Conservation (phyloP, 2,113 vertebrate species). For the Sprattus sprattus region DNA sequence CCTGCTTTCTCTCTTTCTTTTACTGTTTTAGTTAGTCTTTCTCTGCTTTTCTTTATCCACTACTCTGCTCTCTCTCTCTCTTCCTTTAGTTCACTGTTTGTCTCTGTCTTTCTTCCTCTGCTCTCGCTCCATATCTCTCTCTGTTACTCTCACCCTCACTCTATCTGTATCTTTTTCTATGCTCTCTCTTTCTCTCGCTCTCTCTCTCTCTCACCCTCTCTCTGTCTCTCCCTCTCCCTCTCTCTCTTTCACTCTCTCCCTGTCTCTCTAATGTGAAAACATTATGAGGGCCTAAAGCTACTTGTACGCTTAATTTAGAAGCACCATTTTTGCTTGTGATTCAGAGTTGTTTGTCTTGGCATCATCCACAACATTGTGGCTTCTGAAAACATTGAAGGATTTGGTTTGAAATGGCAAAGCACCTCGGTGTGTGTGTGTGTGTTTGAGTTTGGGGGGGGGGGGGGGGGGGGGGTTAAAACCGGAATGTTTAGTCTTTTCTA, state of each 20-base stretch:
- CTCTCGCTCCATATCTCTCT: not conserved
- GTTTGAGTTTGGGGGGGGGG: not conserved
- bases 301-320: slow-evolving; percentile 5
- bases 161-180: not conserved
- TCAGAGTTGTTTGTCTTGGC: not conserved
- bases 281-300: not conserved
- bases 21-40: not conserved
- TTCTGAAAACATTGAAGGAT: not conserved
- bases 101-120: not conserved
- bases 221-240: not conserved
- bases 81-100: not conserved
- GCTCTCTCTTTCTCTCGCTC: not conserved
- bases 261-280: not conserved
- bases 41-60: not conserved
- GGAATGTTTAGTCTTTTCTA: not conserved
- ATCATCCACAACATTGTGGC: not conserved
- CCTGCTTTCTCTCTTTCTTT: not conserved
- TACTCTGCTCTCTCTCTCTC: not conserved
- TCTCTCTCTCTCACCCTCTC: not conserved
- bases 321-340: not conserved
- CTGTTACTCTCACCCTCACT: not conserved
- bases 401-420: slow-evolving; percentile 4
- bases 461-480: not conserved
- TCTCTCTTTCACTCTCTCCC: not conserved
- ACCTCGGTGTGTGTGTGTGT: not conserved